phyloP scores from a whole-genome alignment of 2,113 vertebrate genomes.

The Vulpes ferrilata region DNA sequence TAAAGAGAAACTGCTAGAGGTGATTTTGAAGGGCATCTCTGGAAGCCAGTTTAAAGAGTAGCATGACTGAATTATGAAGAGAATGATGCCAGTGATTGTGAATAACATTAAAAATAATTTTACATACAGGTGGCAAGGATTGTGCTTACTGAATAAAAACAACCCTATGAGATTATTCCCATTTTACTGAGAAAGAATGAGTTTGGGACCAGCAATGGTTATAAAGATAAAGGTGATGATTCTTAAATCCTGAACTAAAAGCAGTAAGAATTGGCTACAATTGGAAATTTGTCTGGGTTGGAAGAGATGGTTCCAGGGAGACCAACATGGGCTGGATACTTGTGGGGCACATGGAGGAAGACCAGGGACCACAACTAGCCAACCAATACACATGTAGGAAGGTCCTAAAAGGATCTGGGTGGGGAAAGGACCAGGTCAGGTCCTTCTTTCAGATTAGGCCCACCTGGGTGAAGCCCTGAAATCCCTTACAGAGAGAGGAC shows the following conservation, averaged over 20 bases:
- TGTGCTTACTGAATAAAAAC: neutral
- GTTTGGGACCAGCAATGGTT: neutral
- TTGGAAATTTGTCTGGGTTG: neutral
- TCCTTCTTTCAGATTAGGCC: neutral
- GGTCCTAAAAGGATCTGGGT: neutral
- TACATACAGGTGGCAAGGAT: neutral
- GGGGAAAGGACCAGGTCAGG: neutral
- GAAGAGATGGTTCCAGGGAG: neutral
- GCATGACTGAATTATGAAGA: neutral
- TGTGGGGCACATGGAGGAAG: neutral
- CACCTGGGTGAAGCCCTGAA: neutral
- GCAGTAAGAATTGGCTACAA: neutral
- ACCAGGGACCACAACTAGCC: neutral
- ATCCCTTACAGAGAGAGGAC: neutral
- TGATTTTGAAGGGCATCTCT: neutral
- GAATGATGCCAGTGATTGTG: neutral
- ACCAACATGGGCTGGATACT: neutral
- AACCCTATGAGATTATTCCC: neutral
- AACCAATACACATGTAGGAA: neutral
- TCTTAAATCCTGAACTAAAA: neutral
- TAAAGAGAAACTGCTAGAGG: neutral
- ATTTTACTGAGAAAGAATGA: neutral
- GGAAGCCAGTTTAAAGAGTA: neutral
- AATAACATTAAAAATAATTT: neutral
- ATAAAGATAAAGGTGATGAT: neutral